Base-by-base conservation (phyloP, 2,113 vertebrate genomes). In the Xiphophorus maculatus region DNA sequence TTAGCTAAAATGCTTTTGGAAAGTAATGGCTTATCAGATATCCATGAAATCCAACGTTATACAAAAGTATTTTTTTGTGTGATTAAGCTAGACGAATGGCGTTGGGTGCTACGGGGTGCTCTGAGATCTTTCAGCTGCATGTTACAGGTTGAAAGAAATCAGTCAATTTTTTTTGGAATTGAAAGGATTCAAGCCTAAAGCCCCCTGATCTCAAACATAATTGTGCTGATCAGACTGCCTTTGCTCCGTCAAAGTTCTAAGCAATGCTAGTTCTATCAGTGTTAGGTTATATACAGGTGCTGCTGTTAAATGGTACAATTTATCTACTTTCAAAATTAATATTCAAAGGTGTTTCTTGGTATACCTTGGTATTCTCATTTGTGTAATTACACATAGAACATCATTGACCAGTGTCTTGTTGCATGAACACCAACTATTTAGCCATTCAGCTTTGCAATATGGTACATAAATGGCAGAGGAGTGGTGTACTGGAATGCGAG, bases 391-490 rank as follows among this genome's bases (percentile, higher is more conserved):
- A 77, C 72, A 76, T 35, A 72, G 67, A 67, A 86, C 77, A 66
- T 80, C 70, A 17, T 48, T 69, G 79, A 74, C 82, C 71, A 66
- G 35, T 48, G 30, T 77, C 67, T 79, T 63, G 69, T 19, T 58
- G 69, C 64, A 11, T 64, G n/a, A 19, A 44, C 5, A 63, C 54
- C 64, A 80, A 63, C 73, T 58, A 25, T 82, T 63, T 83, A 74
- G 42, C 79, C 80, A 82, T 86, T 85, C 70, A 65, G 64, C 67
- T 66, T 76, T 30, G 75, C 84, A 76, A 73, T 79, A 77, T 72
- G 80, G 90, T 74, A 80, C 62, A 27, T 81, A 90, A 91, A 91
- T 87, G 88, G 90, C 88, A 88, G 76, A 69, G 13, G 69, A 84
- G 85, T 83, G 73, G 84, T 83, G 73, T 61, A 81, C 81, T 85